Base-by-base conservation (phyloP, 2,113 vertebrate genomes). In the Phrynosoma blainvillii region DNA sequence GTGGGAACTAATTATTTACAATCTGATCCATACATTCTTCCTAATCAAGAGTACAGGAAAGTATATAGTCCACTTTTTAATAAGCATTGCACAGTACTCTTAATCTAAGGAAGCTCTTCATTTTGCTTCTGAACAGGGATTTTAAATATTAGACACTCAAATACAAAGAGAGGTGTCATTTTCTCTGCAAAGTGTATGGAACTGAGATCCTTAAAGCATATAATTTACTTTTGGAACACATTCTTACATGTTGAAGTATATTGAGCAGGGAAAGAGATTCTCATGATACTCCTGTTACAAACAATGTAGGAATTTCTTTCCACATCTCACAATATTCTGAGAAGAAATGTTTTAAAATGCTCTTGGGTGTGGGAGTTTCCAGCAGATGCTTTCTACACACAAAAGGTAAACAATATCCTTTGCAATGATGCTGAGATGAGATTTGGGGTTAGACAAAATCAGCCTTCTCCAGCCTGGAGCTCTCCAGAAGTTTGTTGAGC, bases 311-410 rank as follows among this genome's bases (percentile, higher is more conserved):
- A 32, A 2, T 84, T 42, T 92, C 91, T 82, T 94, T 93, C 87
- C 73, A 90, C 92, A 95, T 94, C 90, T 95, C 91, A 92, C 90
- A 94, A 92, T 86, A 91, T 74, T 88, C 77, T 90, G 82, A 92
- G 86, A 90, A 86, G 83, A 92, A 94, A 87, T 47, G 84, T 25
- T 91, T 65, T 14, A 94, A 95, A 94, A 94, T 93, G 84, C 84
- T 94, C 93, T 96, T 94, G 95, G 88, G 93, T 73, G 89, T 68
- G 73, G 86, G 89, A 88, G 30, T 79, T 91, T 91, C 75, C 73
- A 90, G 79, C n/a, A 87, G 47, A 79, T 36, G 54, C 54, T n/a
- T 27, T 86, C 30, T 89, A 77, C 85, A 85, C 89, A 0, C 1
- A 89, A 84, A 75, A 32, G 1, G 59, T 12, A 0, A 27, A 88